Base-by-base conservation (phyloP, 2,797 vertebrate genomes). In the Numenius phaeopus region DNA sequence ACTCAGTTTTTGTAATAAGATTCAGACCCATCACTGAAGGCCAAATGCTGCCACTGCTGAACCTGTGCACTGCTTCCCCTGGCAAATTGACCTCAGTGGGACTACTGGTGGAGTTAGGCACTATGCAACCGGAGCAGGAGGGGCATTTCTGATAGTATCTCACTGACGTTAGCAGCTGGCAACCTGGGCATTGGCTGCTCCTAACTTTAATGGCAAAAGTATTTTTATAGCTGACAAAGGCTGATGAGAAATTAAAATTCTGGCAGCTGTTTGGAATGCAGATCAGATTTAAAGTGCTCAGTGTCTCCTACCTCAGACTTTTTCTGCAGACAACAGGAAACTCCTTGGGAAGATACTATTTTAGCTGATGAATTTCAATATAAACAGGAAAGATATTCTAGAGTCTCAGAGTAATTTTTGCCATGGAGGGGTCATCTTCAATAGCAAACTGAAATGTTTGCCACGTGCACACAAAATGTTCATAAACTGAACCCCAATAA, bases 261-360 rank as follows among this genome's bases (percentile, higher is more conserved):
- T 80, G n/a, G 34, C 83, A 10, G 37, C 44, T 65, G 14, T 91
- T 81, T 82, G 89, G 91, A 94, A 95, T 89, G 84, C 21, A 46
- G 83, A 85, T 94, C 49, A 87, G 44, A 71, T 95, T 47, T 79
- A 52, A 83, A 90, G 59, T 88, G 79, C 50, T 88, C 5, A 18
- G 26, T 85, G 49, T 61, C 80, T 91, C 40, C 81, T 80, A 12
- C 83, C 27, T 72, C 61, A 75, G n/a, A 71, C 24, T 58, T 69
- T 84, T 96, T 66, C 77, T 96, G 52, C 54, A 65, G 55, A 84
- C 69, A 95, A 64, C 46, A 46, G 44, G 89, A 96, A 96, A 89
- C 24, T 94, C 46, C 42, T 70, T 83, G 18, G 46, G 66, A 92
- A 76, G 49, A 52, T 76, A 81, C 3, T 87, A 76, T 81, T 97